phyloP scores from a whole-genome alignment of 1,140 invertebrate genomes.

The Diachasmimorpha longicaudata region DNA sequence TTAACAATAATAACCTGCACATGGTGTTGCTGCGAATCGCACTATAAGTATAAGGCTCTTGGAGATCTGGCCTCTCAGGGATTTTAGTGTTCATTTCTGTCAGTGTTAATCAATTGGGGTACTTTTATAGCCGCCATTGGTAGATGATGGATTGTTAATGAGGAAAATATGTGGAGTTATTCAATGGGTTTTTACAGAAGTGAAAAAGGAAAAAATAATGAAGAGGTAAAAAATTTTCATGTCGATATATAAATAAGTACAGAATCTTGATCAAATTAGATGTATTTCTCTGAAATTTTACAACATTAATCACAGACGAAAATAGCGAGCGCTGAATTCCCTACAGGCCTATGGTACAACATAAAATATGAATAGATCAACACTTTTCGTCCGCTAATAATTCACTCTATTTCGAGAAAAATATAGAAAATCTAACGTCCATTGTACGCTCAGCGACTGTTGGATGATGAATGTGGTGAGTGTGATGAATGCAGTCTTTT shows the following conservation, averaged over 20 bases:
- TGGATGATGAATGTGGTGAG: neutral
- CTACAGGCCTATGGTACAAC: neutral
- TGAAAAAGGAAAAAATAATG: no score
- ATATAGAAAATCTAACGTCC: neutral
- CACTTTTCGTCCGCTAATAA: neutral
- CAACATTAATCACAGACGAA: neutral
- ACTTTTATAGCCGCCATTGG: no score
- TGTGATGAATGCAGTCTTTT: neutral
- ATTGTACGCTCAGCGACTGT: slow-evolving; percentile 16
- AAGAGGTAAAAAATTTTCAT: no score
- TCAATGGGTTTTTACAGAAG: no score
- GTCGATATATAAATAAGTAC: no score
- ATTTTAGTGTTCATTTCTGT: no score
- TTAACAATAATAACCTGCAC: neutral
- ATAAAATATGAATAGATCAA: neutral
- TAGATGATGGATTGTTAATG: no score
- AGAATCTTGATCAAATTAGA: neutral
- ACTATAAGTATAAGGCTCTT: neutral
- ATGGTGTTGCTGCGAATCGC: neutral
- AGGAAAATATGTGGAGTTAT: no score
- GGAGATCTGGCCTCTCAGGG: neutral
- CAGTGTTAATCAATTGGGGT: no score
- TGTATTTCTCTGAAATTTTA: neutral
- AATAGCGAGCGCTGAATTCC: neutral
- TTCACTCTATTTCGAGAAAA: neutral